A percentile compares a stretch with the other conserved stretches of the same genome.
Conservation (phyloP, 1,140 invertebrate genomes). For the Drosophila mojavensis region DNA sequence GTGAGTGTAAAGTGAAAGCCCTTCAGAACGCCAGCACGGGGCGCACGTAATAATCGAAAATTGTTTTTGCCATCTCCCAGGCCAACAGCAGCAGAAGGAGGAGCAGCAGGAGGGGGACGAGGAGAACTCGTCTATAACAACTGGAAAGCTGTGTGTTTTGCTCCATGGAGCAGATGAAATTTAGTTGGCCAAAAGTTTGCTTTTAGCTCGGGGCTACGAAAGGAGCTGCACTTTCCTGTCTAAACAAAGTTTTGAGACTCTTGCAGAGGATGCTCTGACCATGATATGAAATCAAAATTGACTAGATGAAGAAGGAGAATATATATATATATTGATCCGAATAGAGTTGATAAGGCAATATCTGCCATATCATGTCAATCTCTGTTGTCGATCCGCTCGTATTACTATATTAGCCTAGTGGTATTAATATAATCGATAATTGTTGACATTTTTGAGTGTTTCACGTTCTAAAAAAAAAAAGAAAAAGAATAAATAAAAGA, state of each 20-base stretch:
- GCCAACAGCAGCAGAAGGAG: background rate
- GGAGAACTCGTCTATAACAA: constrained; percentile 12
- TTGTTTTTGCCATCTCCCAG: constrained; percentile 59
- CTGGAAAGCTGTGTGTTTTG: constrained; percentile 7
- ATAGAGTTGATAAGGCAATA: too few species aligned
- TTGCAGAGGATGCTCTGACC: too few species aligned
- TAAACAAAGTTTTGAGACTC: constrained; percentile 3
- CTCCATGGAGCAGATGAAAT: constrained; percentile 46
- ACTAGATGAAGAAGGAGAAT: too few species aligned
- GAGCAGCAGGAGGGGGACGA: background rate
- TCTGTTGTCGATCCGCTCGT: too few species aligned
- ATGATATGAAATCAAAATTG: too few species aligned
- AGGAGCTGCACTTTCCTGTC: background rate
- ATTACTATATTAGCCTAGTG: too few species aligned
- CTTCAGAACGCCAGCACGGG: background rate
- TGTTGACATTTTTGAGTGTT: too few species aligned
- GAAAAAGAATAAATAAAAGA: too few species aligned
- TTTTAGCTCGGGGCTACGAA: background rate
- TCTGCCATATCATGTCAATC: too few species aligned
- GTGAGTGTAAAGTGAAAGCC: constrained; percentile 57
- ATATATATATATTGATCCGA: too few species aligned
- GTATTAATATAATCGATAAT: too few species aligned
- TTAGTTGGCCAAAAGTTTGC: constrained; percentile 28
- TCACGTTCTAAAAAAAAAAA: too few species aligned
- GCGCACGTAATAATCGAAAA: constrained; percentile 69